Base-by-base conservation (phyloP, 1,140 invertebrate genomes). In the Dendroctonus valens region DNA sequence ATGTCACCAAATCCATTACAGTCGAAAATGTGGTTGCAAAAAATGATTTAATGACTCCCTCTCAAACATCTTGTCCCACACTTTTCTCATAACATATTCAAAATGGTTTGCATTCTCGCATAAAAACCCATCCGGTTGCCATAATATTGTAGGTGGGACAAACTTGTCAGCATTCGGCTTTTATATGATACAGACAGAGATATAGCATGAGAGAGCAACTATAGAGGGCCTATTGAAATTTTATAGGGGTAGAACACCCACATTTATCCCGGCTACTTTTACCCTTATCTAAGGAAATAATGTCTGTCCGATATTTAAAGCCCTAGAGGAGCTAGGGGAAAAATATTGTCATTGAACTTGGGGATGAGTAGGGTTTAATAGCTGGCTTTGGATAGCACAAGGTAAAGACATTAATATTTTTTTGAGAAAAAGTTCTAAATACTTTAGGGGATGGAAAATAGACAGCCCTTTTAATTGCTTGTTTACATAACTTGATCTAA, bases 211-310 rank as follows among this genome's bases (percentile, higher is more conserved):
- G 26, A 26, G 26, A 26, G 26, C 26, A 26, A 26, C 26, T 46
- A 4, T 46, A 52, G 1, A 52, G 46, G 40, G 59, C 59, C 38
- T 60, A 60, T 60, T 60, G 59, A 60, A 60, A 60, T 60, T 60
- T 60, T 60, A 60, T 39, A 48, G 59, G 59, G 59, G 46, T 60
- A 26, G 37, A 7, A n/a, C 46, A 50, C 48, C 59, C 44, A 15
- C 59, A 12, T 60, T 49, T 39, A 60, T 6, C 38, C 26, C 15
- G 26, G 46, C 48, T 40, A 60, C 46, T 60, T 60, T 50, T 15
- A 50, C 58, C 58, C 58, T 60, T 60, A 60, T 60, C 58, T 60
- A 60, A 38, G 9, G 15, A 60, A 60, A 60, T 60, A 60, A 60
- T 60, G 58, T 26, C 58, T 50, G 46, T 50, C 58, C 7, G 38